Percentiles rank a stretch among this genome's conserved stretches.
Evolutionary conservation across 2,888 invertebrate species (phyloP).

Genomic region (Acronicta alni): DNA sequence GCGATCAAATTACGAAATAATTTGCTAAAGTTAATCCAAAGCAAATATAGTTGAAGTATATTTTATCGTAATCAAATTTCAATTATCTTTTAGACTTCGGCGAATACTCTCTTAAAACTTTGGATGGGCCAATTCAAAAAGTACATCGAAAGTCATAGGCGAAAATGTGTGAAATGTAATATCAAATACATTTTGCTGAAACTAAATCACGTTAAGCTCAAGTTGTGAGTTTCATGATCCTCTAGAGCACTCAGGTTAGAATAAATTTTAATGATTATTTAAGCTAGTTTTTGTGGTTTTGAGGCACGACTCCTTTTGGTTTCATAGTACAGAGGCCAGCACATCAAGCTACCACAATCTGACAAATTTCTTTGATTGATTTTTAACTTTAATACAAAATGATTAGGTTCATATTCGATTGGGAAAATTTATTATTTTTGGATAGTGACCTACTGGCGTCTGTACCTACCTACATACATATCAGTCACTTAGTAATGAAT

Average conservation of each 20-base stretch:
- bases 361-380: too few relatives aligned
- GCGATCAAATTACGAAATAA: conserved; percentile 13
- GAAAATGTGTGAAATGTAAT: conserved; percentile 32
- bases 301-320: neutral
- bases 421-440: too few relatives aligned
- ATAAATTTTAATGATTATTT: neutral
- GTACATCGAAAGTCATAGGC: conserved; percentile 9
- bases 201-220: conserved; percentile 10
- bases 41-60: conserved; percentile 13
- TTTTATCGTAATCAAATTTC: conserved; percentile 26
- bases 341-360: too few relatives aligned
- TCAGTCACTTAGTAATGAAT: too few relatives aligned
- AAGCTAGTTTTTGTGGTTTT: neutral
- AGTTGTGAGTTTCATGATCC: neutral
- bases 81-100: conserved; percentile 15
- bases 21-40: conserved; percentile 13
- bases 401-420: too few relatives aligned
- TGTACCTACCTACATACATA: too few relatives aligned
- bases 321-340: too few relatives aligned
- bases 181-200: conserved; percentile 9
- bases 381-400: too few relatives aligned
- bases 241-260: conserved; percentile 1
- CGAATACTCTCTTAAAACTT: conserved; percentile 22
- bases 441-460: too few relatives aligned
- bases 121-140: conserved; percentile 14